Percentiles rank a stretch among this genome's conserved stretches.
phyloP scores from a whole-genome alignment of 92 coral and sea anemone species.

The Parazoanthus atlanticus region DNA sequence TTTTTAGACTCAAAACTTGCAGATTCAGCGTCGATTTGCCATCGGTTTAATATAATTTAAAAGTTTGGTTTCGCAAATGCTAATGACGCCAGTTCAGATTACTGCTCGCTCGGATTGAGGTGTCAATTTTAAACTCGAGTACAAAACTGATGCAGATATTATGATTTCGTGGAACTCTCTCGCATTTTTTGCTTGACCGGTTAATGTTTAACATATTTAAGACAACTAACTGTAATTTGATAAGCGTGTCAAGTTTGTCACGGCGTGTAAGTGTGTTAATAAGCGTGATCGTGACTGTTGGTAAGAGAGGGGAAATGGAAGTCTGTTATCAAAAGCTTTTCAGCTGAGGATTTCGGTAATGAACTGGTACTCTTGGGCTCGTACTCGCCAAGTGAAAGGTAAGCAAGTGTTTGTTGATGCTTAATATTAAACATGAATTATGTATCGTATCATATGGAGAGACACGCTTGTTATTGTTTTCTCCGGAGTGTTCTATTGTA shows the following conservation, averaged over 20 bases:
- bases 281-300: conserved; percentile 15
- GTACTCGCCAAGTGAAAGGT: neutral
- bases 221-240: conserved; percentile 37
- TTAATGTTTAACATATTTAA: conserved; percentile 33
- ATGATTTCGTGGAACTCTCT: neutral
- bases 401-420: conserved; percentile 22
- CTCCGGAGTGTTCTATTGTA: conserved; percentile 28
- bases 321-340: neutral
- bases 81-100: neutral
- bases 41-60: no score
- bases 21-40: neutral
- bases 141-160: no score
- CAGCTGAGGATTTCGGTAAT: neutral
- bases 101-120: neutral
- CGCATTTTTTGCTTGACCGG: neutral
- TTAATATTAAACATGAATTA: conserved; percentile 11
- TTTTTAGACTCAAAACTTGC: neutral
- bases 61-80: no score
- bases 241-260: conserved; percentile 3
- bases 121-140: neutral
- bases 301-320: neutral
- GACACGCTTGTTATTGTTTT: conserved; percentile 36
- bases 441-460: conserved; percentile 21
- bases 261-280: neutral
- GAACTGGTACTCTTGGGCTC: neutral